These are phyloP conservation scores for Cyprinus carpio DNA, from an alignment of 2,113 vertebrate genomes.

Conservation along the genomic window DNA sequence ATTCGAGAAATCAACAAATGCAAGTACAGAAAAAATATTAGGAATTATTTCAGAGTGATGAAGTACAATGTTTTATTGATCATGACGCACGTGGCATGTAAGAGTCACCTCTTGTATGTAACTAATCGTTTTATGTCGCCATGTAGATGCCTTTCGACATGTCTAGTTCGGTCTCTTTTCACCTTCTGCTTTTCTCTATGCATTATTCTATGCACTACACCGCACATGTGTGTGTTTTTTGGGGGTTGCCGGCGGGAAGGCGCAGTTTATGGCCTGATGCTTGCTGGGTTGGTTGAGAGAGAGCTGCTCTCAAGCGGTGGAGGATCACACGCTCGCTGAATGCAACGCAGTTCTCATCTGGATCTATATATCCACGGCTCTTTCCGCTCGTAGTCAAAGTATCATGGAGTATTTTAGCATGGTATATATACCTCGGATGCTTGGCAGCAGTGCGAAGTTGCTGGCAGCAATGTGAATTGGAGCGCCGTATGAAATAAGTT, in stretches of 20 bases:
- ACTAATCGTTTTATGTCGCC: not conserved
- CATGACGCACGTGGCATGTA: not conserved
- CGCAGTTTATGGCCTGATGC: too few species aligned
- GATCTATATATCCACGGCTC: not conserved
- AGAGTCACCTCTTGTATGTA: not conserved
- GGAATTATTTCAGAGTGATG: too few species aligned
- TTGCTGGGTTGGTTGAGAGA: too few species aligned
- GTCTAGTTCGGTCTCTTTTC: not conserved
- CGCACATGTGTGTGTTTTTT: slow-evolving; percentile 48
- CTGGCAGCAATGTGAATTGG: not conserved
- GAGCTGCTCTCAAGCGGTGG: slow-evolving; percentile 19
- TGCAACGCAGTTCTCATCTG: slow-evolving; percentile 55
- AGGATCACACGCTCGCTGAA: slow-evolving; percentile 3
- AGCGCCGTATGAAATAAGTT: slow-evolving; percentile 11
- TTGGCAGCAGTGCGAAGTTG: too few species aligned
- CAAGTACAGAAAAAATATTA: not conserved
- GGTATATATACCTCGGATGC: slow-evolving; percentile 37
- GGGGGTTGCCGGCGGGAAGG: too few species aligned
- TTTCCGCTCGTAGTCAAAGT: slow-evolving; percentile 35
- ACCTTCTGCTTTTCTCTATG: slow-evolving; percentile 1
- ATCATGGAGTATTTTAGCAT: slow-evolving; percentile 57
- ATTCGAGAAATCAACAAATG: not conserved
- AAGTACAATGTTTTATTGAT: not conserved
- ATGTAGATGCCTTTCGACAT: not conserved
- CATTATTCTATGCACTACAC: slow-evolving; percentile 31